Base-by-base conservation (phyloP, 2,888 invertebrate genomes). In the Blastobasis lacticolella region DNA sequence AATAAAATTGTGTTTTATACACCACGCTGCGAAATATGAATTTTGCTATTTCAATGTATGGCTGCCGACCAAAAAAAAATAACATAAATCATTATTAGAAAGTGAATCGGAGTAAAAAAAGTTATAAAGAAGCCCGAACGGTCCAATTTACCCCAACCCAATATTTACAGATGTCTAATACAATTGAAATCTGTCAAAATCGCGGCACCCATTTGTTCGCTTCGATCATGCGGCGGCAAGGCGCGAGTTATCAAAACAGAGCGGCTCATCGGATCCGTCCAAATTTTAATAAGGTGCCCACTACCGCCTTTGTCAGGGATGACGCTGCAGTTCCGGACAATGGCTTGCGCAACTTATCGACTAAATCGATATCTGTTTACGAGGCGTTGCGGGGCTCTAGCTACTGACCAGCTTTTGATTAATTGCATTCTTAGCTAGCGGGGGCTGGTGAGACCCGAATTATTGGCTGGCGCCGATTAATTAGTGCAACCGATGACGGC, bases 231-330 rank as follows among this genome's bases (percentile, higher is more conserved):
- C 70, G 71, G 69, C 56, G 72, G 66, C 66, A 69, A 71, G 73
- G 78, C 76, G 78, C 75, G 46, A 70, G 78, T 86, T 87, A 86
- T 85, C 80, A 88, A 83, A 88, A 87, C 86, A 87, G 73, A 75
- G 73, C 78, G 78, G 75, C 76, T 78, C 81, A 82, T 84, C 82
- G 78, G 68, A 75, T 75, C 78, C 78, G 76, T 81, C 79, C 75
- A 83, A 84, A 83, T 86, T 88, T 87, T 88, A 88, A 88, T 88
- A 87, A 87, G 88, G 81, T 84, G 78, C 80, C 84, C 81, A 87
- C 87, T 85, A 82, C 87, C 81, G 83, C 83, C 82, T 86, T 88
- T 87, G 87, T 86, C 74, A 66, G 65, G 58, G 61, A 64, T 88
- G 87, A 88, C 78, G 61, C 55, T 58, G 85, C 86, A 81, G 75